These are phyloP conservation scores for Euglossa dilemma DNA, from an alignment of 1,140 invertebrate genomes.

Conservation along the genomic window DNA sequence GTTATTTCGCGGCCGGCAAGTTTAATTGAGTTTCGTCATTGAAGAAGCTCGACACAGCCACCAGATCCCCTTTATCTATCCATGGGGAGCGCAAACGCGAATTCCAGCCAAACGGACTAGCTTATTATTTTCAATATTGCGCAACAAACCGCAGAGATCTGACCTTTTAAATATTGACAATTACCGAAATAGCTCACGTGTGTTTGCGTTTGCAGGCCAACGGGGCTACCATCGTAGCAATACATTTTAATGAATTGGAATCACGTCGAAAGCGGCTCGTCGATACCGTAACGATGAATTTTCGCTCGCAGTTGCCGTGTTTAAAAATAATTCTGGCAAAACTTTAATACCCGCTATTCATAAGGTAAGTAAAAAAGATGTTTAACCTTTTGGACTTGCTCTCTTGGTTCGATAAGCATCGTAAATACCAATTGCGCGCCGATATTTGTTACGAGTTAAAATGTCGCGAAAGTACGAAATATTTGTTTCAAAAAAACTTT, in stretches of 20 bases:
- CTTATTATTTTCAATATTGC: constrained; percentile 45
- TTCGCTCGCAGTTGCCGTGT: neutral
- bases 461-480: too few relatives aligned
- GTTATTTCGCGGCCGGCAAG: constrained; percentile 16
- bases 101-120: neutral
- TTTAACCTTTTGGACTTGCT: too few relatives aligned
- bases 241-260: constrained; percentile 20
- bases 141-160: neutral
- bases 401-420: too few relatives aligned
- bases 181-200: constrained; percentile 27
- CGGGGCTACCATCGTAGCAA: neutral
- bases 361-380: too few relatives aligned
- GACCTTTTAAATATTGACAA: constrained; percentile 44
- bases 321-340: neutral
- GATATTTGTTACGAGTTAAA: too few relatives aligned
- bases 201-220: neutral
- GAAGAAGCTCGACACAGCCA: constrained; percentile 1
- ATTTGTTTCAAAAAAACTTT: too few relatives aligned
- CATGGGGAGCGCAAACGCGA: neutral
- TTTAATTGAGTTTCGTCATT: constrained; percentile 36
- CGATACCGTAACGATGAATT: neutral
- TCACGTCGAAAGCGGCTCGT: neutral
- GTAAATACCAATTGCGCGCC: too few relatives aligned
- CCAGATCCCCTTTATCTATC: neutral
- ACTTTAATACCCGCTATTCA: too few relatives aligned